These are phyloP conservation scores for Merluccius polli DNA, from an alignment of 2,797 vertebrate genomes.

Conservation along the genomic window DNA sequence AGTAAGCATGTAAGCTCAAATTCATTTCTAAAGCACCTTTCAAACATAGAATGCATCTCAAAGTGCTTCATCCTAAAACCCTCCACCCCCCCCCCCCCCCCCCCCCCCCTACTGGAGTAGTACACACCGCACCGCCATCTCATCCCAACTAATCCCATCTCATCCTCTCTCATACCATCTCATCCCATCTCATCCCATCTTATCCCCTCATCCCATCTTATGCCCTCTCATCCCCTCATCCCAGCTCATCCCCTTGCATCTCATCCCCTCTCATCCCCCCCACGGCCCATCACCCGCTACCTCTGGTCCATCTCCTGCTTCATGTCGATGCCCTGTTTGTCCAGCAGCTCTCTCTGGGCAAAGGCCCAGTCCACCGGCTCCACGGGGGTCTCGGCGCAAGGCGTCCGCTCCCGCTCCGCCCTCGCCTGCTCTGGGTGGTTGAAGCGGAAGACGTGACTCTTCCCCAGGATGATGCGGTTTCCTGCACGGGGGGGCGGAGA, in stretches of 20 bases:
- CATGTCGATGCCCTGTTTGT: conserved; percentile 99
- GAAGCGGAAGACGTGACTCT: conserved; percentile 97
- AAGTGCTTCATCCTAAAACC: background rate
- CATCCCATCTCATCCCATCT: no score
- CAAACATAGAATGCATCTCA: no score
- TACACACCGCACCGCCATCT: no score
- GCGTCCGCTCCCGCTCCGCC: conserved; percentile 89
- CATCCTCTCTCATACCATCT: no score
- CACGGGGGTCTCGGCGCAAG: conserved; percentile 85
- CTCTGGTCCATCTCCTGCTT: conserved; percentile 99
- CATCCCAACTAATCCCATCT: no score
- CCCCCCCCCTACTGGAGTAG: no score
- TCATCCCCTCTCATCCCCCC: background rate
- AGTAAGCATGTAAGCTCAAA: no score
- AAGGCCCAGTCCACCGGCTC: conserved; percentile 98
- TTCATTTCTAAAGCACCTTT: no score
- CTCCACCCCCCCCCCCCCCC: background rate
- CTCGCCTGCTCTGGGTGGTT: conserved; percentile 96
- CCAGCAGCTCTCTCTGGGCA: conserved; percentile 92
- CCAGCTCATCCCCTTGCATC: no score
- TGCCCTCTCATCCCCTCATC: no score
- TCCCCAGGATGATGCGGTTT: conserved; percentile 97
- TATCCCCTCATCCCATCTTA: no score
- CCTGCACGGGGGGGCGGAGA: conserved; percentile 65
- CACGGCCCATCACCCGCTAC: conserved; percentile 55